phyloP scores from a whole-genome alignment of 1,140 invertebrate species.

The Pogonus chalceus region DNA sequence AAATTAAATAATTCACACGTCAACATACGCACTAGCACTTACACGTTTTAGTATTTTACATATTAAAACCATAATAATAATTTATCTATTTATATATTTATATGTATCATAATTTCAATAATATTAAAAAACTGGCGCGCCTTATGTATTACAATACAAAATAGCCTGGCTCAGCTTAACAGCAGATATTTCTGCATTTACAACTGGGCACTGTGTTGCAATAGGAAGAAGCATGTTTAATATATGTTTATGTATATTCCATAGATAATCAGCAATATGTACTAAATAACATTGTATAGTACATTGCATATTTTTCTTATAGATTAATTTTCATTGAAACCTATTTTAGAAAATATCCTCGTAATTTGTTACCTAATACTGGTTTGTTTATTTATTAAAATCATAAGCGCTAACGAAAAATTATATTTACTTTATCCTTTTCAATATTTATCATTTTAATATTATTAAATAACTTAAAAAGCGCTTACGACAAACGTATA shows the following conservation, averaged over 20 bases:
- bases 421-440: too few species aligned
- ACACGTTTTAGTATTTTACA: not conserved
- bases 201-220: conserved; percentile 5
- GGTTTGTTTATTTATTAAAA: too few species aligned
- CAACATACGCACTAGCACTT: not conserved
- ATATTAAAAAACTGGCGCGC: conserved; percentile 30
- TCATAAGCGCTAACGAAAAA: too few species aligned
- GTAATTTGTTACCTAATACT: too few species aligned
- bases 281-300: conserved; percentile 6
- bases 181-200: conserved; percentile 15
- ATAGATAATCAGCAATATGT: conserved; percentile 6
- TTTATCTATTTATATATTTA: conserved; percentile 7
- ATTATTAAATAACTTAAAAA: too few species aligned
- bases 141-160: conserved; percentile 22
- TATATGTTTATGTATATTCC: not conserved
- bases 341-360: too few species aligned
- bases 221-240: conserved; percentile 1
- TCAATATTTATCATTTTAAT: too few species aligned
- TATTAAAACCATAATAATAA: not conserved
- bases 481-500: too few species aligned
- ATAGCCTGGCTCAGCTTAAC: conserved; percentile 23
- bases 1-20: not conserved
- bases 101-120: conserved; percentile 16
- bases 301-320: not conserved
- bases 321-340: not conserved